Evolutionary conservation across 1,140 invertebrate genomes (phyloP).

Genomic region (Argopecten irradians): DNA sequence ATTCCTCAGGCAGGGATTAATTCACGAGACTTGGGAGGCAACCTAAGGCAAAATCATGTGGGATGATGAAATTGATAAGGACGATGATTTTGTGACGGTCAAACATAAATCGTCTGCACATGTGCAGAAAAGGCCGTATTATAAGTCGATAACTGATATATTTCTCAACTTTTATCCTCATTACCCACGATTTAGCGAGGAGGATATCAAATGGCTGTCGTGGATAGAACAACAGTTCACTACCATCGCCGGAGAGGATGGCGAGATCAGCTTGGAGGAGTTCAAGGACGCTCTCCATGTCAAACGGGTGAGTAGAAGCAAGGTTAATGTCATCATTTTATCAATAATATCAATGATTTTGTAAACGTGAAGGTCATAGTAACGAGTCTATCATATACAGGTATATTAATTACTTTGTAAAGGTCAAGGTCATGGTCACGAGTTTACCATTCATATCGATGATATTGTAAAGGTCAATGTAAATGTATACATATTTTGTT

Average conservation of each 20-base stretch:
- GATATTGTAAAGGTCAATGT: no score
- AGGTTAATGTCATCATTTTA: not conserved
- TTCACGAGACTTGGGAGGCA: not conserved
- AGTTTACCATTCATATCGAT: no score
- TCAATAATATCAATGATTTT: no score
- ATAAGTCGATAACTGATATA: not conserved
- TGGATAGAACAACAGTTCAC: slow-evolving; percentile 56
- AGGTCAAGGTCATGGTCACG: no score
- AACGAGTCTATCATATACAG: no score
- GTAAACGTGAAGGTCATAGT: no score
- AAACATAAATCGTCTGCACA: not conserved
- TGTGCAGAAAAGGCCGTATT: not conserved
- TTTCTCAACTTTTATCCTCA: not conserved
- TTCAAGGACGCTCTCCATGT: slow-evolving; percentile 53
- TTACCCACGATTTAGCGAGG: slow-evolving; percentile 29
- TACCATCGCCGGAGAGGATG: slow-evolving; percentile 49
- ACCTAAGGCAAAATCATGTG: not conserved
- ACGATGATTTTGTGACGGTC: not conserved
- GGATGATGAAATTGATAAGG: not conserved
- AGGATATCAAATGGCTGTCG: slow-evolving; percentile 51
- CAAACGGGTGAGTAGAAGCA: slow-evolving; percentile 45
- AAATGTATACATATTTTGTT: no score
- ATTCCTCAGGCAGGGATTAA: not conserved
- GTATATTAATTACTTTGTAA: no score
- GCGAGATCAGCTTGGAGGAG: slow-evolving; percentile 46